Evolutionary conservation across 2,797 vertebrate species (phyloP).

Genomic region (Brachyrhaphis roseni): DNA sequence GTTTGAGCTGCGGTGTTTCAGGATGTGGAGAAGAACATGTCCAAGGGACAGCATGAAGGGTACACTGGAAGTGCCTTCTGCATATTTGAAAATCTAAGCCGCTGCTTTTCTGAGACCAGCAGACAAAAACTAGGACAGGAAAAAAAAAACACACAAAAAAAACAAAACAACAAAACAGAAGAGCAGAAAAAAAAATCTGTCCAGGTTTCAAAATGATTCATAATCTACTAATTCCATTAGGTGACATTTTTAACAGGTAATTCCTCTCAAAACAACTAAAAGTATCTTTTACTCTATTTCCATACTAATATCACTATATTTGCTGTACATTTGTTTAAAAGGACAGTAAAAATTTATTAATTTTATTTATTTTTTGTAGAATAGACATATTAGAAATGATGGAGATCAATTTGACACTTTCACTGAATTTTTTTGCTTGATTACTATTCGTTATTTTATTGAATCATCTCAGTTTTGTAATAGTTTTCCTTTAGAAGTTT

Average conservation of each 20-base stretch:
- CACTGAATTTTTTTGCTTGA: not conserved
- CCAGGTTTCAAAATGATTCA: constrained; percentile 27
- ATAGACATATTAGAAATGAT: not conserved
- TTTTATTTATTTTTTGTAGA: not conserved
- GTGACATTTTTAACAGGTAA: constrained; percentile 4
- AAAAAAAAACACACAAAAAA: not conserved
- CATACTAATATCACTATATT: not conserved
- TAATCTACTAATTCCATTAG: constrained; percentile 3
- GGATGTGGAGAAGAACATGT: constrained; percentile 39
- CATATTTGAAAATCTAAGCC: constrained; percentile 54
- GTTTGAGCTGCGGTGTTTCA: constrained; percentile 44
- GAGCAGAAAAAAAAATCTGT: constrained; percentile 3
- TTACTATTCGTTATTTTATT: not conserved
- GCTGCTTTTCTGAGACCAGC: constrained; percentile 26
- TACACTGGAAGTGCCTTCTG: constrained; percentile 28
- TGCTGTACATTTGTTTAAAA: not conserved
- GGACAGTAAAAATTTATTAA: not conserved
- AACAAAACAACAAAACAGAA: constrained; percentile 1
- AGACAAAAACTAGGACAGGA: constrained; percentile 12
- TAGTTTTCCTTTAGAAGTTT: not conserved
- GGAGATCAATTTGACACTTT: not conserved
- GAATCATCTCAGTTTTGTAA: not conserved
- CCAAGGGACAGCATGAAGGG: constrained; percentile 5
- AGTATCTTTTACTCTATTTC: not conserved
- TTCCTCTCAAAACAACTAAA: constrained; percentile 14